Evolutionary conservation across 2,797 vertebrate genomes (phyloP), one percentile per base, ranked within the genome.

Genomic region (Jordanella pulchra): DNA sequence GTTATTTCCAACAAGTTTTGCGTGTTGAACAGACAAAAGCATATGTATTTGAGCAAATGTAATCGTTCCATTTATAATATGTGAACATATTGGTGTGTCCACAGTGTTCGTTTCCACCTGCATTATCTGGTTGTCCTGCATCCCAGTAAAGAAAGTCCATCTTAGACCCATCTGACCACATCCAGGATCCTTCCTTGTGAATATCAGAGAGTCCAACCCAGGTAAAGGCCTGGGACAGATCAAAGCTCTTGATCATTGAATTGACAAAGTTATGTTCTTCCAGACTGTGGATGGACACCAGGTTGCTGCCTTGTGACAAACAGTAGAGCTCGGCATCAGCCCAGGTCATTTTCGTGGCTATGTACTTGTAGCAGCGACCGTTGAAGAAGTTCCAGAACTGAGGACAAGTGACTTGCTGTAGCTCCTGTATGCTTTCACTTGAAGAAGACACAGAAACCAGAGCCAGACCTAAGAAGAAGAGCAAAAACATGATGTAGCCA

Each of bases 121-220:
- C 39, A 3, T 63, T 63, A 25, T 63, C 39, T 44, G 60, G 60
- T 25, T 63, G 60, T 1, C 39, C 6, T 25, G 3, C 23, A 9
- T 63, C 39, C 60, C 60, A 63, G 4, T 7, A 7, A 1, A 6
- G 60, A 63, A 63, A 83, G 0, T 32, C 0, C 0, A 11, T 14
- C 0, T 15, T 0, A 21, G 4, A 71, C 0, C 78, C 81, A 25
- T 87, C 84, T 25, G 85, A 87, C 84, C 78, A 89, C 78, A 83
- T 79, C 82, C 81, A 85, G 10, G 0, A 1, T 3, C 72, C 72
- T 45, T 87, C 70, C 6, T 75, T 78, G 2, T 75, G 28, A 0
- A 1, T 0, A 58, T 85, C 83, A 17, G 11, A 71, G 35, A 89
- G 55, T 73, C 85, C 78, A 0, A 75, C 48, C 84, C 77, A 86